Base-by-base conservation (phyloP, 2,113 vertebrate species). In the Proterorhinus semilunaris region DNA sequence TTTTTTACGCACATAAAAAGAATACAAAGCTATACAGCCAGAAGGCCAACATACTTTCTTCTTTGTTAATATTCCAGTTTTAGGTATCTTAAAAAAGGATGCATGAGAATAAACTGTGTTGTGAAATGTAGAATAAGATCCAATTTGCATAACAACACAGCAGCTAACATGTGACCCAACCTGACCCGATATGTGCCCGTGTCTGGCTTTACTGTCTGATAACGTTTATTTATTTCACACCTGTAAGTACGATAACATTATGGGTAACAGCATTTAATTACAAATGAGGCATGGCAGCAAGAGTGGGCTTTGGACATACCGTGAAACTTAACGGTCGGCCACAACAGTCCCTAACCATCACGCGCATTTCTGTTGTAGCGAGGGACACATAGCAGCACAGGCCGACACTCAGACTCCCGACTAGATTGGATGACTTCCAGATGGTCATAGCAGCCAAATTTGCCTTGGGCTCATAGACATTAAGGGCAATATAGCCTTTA, bases 401-500 rank as follows among this genome's bases (percentile, higher is more conserved):
- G 75, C 61, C 21, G 52, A 62, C 58, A 62, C 48, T 62, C 69
- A 74, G 61, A 58, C 43, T 62, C 75, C 64, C 15, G 5, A 36
- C 27, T 36, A 74, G 66, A 80, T 61, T 67, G 48, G 69, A 81
- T 68, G 43, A 11, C 69, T 10, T 9, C 59, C 7, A 11, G 52
- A 71, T 65, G 66, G 69, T 69, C 55, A 55, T 42, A 72, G 2
- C 27, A 61, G 50, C 43, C 36, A 65, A 54, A 76, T 59, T 70
- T 55, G 15, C 48, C 62, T 63, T 16, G 78, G 65, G 72, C 49
- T 78, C 66, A 68, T 71, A 85, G 70, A 80, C 71, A 68, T 72
- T 36, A 36, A 36, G 27, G 27, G 17, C 53, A 55, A 6, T 58
- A 50, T 5, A 66, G 65, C 9, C 79, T 76, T 62, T 55, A 53